A percentile compares a stretch with the other conserved stretches of the same genome.
These are phyloP conservation scores for Stegostoma tigrinum DNA, from an alignment of 2,113 vertebrate genomes.

Conservation along the genomic window DNA sequence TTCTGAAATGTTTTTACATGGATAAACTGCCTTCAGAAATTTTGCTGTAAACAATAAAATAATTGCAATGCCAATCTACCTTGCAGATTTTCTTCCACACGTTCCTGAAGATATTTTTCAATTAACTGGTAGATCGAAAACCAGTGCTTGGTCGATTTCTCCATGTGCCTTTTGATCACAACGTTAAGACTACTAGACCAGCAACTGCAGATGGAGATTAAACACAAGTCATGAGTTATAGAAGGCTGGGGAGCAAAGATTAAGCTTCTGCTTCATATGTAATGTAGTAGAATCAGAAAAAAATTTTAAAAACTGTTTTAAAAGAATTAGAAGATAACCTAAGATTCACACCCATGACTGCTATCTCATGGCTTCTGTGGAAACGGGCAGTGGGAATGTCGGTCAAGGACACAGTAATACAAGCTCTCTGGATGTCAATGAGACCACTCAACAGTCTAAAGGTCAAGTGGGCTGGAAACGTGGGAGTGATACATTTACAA, in stretches of 20 bases:
- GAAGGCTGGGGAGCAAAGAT: background rate
- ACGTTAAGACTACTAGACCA: slow-evolving; percentile 92
- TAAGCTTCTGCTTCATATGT: background rate
- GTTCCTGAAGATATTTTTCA: slow-evolving; percentile 73
- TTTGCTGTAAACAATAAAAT: background rate
- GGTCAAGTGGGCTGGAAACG: no score
- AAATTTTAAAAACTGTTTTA: background rate
- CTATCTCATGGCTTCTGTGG: background rate
- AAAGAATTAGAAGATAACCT: background rate
- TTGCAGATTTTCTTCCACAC: slow-evolving; percentile 49
- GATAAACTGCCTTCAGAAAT: background rate
- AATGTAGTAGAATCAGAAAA: background rate
- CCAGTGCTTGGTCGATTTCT: slow-evolving; percentile 84
- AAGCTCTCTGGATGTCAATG: background rate
- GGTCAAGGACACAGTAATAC: background rate
- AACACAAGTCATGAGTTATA: background rate
- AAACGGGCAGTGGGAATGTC: background rate
- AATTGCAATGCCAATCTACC: slow-evolving; percentile 50
- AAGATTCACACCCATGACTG: background rate
- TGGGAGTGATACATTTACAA: no score
- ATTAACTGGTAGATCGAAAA: slow-evolving; percentile 92
- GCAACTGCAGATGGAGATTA: slow-evolving; percentile 60
- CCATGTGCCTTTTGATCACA: slow-evolving; percentile 67
- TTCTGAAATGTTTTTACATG: background rate
- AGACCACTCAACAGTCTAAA: background rate